Conservation (phyloP, 2,113 vertebrate genomes). For the Corythoichthys intestinalis region DNA sequence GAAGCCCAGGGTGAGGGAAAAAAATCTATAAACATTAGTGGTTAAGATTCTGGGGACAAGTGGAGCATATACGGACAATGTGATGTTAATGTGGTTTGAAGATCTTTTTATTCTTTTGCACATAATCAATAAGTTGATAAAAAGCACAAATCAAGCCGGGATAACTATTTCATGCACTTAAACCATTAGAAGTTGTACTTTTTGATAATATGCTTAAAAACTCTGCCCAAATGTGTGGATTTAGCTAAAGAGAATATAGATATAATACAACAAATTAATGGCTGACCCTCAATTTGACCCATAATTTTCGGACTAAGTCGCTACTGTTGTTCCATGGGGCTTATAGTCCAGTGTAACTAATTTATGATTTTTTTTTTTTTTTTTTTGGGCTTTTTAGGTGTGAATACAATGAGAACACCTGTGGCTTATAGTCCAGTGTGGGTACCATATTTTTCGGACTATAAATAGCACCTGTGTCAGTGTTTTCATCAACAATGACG, state of each 20-base stretch:
- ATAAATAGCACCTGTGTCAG: no score
- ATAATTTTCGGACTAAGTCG: no score
- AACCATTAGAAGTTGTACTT: background rate
- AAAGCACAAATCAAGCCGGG: background rate
- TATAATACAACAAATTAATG: background rate
- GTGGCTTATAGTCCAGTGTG: no score
- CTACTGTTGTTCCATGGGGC: no score
- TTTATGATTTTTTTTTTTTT: no score
- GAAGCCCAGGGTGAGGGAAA: slow-evolving; percentile 11
- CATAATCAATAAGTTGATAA: background rate
- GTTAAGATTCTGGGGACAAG: slow-evolving; percentile 20
- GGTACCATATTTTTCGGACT: no score
- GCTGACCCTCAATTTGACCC: background rate
- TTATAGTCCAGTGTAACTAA: no score
- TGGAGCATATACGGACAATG: slow-evolving; percentile 19
- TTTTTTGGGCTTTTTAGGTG: no score
- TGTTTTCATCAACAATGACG: no score
- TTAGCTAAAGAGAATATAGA: background rate
- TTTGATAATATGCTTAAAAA: background rate
- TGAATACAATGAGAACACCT: no score
- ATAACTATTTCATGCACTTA: background rate
- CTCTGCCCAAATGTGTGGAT: background rate
- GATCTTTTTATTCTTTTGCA: background rate
- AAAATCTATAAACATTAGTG: slow-evolving; percentile 21
- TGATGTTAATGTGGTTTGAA: slow-evolving; percentile 8